These are phyloP conservation scores for Rhingia campestris DNA, from an alignment of 2,888 invertebrate species.

Conservation along the genomic window DNA sequence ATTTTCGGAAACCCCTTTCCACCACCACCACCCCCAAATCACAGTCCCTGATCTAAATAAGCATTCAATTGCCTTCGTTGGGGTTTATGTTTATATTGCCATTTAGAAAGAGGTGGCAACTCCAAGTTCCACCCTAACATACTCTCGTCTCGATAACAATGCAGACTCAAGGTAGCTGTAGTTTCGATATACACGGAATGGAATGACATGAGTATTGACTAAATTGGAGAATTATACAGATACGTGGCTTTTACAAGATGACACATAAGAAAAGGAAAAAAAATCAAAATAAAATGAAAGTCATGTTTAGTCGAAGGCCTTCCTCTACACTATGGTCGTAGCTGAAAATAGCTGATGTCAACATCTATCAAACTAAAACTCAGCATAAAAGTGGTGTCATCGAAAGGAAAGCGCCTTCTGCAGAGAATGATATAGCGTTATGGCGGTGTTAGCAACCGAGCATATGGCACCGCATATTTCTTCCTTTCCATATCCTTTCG, in stretches of 20 bases:
- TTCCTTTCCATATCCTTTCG: slow-evolving; percentile 42
- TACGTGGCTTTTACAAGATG: slow-evolving; percentile 53
- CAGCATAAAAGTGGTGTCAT: slow-evolving; percentile 73
- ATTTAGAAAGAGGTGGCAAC: slow-evolving; percentile 73
- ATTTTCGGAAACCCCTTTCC: slow-evolving; percentile 54
- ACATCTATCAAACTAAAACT: slow-evolving; percentile 74
- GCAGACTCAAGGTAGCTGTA: slow-evolving; percentile 58
- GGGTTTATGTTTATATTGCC: slow-evolving; percentile 73
- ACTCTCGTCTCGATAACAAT: neutral
- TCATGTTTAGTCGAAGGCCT: slow-evolving; percentile 13
- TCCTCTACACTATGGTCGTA: slow-evolving; percentile 24
- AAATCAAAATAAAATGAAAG: slow-evolving; percentile 23
- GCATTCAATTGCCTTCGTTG: slow-evolving; percentile 73
- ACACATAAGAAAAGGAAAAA: slow-evolving; percentile 14
- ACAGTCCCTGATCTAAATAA: slow-evolving; percentile 72
- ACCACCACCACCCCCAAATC: slow-evolving; percentile 51
- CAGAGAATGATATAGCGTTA: slow-evolving; percentile 64
- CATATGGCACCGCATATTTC: slow-evolving; percentile 71
- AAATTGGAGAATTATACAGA: slow-evolving; percentile 74
- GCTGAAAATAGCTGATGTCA: slow-evolving; percentile 53
- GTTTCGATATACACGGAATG: slow-evolving; percentile 41
- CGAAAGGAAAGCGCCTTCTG: slow-evolving; percentile 46
- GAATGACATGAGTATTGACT: slow-evolving; percentile 67
- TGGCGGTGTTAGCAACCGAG: slow-evolving; percentile 67
- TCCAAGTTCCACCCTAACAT: slow-evolving; percentile 37